Evolutionary conservation across 2,113 vertebrate genomes (phyloP), one percentile per base, ranked within the genome.

Genomic region (Pantherophis guttatus): DNA sequence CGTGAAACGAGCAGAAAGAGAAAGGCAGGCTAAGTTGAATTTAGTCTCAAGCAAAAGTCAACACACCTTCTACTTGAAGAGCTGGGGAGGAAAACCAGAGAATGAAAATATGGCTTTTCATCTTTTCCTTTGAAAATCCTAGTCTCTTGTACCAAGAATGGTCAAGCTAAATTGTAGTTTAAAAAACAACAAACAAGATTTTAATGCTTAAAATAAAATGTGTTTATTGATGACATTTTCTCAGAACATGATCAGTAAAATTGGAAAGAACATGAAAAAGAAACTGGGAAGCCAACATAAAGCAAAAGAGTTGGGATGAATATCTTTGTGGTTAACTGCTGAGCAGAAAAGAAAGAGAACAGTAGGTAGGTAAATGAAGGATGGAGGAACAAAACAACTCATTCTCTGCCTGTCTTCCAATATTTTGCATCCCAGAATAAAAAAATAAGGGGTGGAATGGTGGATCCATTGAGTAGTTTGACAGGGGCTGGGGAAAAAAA

Each of bases 371-470:
- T 65, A 90, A 58, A 52, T 85, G 94, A 96, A 96, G 96, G 97
- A 98, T 97, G 97, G 97, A 97, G 96, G 96, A 97, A 98, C 97
- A 98, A 98, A 97, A 97, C 97, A 95, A 96, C 95, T 94, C 97
- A 97, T 97, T 96, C 97, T 97, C 96, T 97, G 97, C 96, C 97
- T 98, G 98, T 97, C 97, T 98, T 97, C 97, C 97, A 97, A 96
- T 97, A 97, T 97, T 98, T 98, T 98, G 97, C 97, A 97, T 97
- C 97, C 97, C 98, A 98, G 97, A 97, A 97, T 97, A 98, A 97
- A 97, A 98, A 81, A 81, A 81, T 39, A 81, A 81, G 15, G 70
- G 33, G 17, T 8, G 6, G 48, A 50, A 50, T 50, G 48, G 48
- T 50, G 75, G 19, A 97, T 97, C 96, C 94, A 97, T 97, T 98